A percentile compares a stretch with the other conserved stretches of the same genome.
Conservation (phyloP, 1,140 invertebrate species). For the Akabosia matsudoensis region DNA sequence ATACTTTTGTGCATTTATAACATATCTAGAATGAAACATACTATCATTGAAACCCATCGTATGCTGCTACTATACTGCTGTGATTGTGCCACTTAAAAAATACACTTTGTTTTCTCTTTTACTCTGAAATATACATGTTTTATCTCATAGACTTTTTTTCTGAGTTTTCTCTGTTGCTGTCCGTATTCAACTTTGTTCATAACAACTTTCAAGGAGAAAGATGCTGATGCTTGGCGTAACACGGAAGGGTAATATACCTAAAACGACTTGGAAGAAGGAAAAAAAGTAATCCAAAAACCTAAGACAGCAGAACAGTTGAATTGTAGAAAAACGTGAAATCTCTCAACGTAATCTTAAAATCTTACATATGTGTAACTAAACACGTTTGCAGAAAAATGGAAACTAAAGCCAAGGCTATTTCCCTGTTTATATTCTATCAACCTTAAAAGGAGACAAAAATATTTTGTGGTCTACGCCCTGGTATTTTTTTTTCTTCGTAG, state of each 20-base stretch:
- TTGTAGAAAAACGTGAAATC: background rate
- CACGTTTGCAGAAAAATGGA: slow-evolving; percentile 1
- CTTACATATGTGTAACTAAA: slow-evolving; percentile 21
- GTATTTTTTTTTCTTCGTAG: background rate
- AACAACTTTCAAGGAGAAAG: too few relatives aligned
- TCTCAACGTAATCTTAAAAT: slow-evolving; percentile 11
- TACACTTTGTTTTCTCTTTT: background rate
- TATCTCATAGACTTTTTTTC: background rate
- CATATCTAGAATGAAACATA: background rate
- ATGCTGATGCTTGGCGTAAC: slow-evolving; percentile 20
- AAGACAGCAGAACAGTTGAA: background rate
- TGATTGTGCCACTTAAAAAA: slow-evolving; percentile 9
- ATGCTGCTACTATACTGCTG: background rate
- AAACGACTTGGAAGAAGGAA: background rate
- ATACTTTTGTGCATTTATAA: background rate
- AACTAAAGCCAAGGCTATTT: background rate
- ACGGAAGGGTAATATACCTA: background rate
- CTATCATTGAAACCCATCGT: background rate
- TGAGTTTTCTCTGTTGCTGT: background rate
- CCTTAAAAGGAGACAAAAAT: background rate
- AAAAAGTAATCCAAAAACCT: background rate
- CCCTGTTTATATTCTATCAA: slow-evolving; percentile 15
- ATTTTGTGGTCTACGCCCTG: slow-evolving; percentile 10
- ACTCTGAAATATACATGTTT: background rate
- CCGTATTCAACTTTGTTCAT: too few relatives aligned